Base-by-base conservation (phyloP, 2,113 vertebrate genomes). In the Erythrolamprus reginae region DNA sequence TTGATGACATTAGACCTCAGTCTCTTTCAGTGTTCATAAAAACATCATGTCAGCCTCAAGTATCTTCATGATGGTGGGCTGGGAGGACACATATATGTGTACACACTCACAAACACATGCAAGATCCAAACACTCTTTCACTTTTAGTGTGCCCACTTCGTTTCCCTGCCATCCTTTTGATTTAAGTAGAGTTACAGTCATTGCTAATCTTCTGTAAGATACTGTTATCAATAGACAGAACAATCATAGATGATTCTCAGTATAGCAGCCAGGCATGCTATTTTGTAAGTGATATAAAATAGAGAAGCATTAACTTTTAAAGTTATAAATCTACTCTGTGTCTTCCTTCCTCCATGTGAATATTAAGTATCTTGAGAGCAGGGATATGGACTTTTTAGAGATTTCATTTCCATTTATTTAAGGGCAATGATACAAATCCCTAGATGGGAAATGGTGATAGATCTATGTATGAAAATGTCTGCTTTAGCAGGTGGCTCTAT, bases 361-460 rank as follows among this genome's bases (percentile, higher is more conserved):
- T 33, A 13, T 51, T 61, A 28, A 19, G 21, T 47, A 0, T 48
- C 10, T 0, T 33, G 38, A 33, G 42, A 55, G 15, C 38, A 56
- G 47, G 88, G 19, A 51, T 12, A 86, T 33, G 89, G 82, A 89
- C 86, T 8, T n/a, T 19, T 61, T 38, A 61, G 88, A 90, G 17
- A 52, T 92, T 92, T 94, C 92, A 90, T 45, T 28, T 52, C 3
- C 89, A 88, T 89, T 94, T 94, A 48, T 94, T 93, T 53, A 58
- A 4, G 87, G 90, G 83, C 88, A 51, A 53, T 47, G 88, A 88
- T 13, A 90, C 9, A 86, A 93, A 92, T 56, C 33, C 91, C 84
- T 89, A 55, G 77, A 0, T 85, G 33, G 48, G 87, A 82, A 92
- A 82, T n/a, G 83, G 47, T 89, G 88, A 91, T 95, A 93, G 92